Evolutionary conservation across 2,888 invertebrate species (phyloP), one percentile per base, ranked within the genome.

Genomic region (Apantesis nais): DNA sequence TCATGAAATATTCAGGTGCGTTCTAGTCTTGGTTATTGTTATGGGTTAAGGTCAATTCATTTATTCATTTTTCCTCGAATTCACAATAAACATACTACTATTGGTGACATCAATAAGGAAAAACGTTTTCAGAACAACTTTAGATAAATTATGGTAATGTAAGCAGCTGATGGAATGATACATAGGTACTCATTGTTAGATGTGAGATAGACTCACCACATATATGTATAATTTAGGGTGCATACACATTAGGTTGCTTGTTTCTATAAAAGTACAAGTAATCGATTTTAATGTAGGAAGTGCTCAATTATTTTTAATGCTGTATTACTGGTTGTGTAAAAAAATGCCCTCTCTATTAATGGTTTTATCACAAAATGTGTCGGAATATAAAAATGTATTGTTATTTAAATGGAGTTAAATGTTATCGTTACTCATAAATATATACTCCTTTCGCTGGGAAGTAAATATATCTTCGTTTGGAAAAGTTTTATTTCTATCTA

Each of bases 81-180:
- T 63, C 31, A 22, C 31, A 44, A 63, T 44, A 48, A 19, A 48
- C 9, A 52, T n/a, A 9, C n/a, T 3, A 29, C 25, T 62, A 25
- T 62, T 41, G 62, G 63, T 63, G 41, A 41, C 31, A 63, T 63
- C 44, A 41, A 44, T 63, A 63, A 63, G 63, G 63, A 63, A 44
- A 44, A 63, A 63, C 44, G 29, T 19, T 63, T 63, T 44, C 22
- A 41, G 44, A 44, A 44, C 44, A 44, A 44, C 22, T 63, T 1
- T 29, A 19, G 63, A 63, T 25, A 44, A 44, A 29, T 31, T 44
- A 63, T 44, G 41, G 29, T 44, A 63, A 63, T 31, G 11, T 63
- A 44, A 31, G 29, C 44, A 41, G 9, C 41, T 62, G 25, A 41
- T 63, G 29, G 9, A 52, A 52, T n/a, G 48, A 52, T 52, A n/a